Evolutionary conservation across 1,140 invertebrate species (phyloP).

Genomic region (Monomorium pharaonis): DNA sequence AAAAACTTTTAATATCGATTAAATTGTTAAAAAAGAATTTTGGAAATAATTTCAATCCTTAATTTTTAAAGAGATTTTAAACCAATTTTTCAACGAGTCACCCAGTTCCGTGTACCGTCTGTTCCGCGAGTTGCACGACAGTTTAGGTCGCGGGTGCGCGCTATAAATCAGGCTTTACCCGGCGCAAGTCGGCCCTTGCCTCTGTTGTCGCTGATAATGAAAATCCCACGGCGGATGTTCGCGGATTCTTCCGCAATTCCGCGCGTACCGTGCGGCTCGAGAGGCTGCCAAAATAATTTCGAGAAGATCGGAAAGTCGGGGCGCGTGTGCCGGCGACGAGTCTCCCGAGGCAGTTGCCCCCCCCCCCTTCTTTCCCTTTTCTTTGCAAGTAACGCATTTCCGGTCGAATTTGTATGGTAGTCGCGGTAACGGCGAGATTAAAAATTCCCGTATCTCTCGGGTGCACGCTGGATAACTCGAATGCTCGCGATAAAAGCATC

Average conservation of each 20-base stretch:
- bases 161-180: slow-evolving; percentile 52
- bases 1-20: neutral
- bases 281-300: slow-evolving; percentile 60
- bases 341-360: neutral
- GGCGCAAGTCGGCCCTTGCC: neutral
- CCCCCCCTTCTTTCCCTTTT: neutral
- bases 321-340: neutral
- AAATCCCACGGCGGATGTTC: slow-evolving; percentile 47
- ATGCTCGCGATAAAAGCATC: slow-evolving; percentile 16
- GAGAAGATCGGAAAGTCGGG: neutral
- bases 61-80: neutral
- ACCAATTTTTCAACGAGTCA: neutral
- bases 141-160: slow-evolving; percentile 35
- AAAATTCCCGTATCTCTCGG: slow-evolving; percentile 28
- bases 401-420: neutral
- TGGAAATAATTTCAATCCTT: no score
- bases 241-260: slow-evolving; percentile 49
- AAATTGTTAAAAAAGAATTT: neutral
- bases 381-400: neutral
- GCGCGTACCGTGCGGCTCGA: slow-evolving; percentile 31
- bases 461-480: neutral
- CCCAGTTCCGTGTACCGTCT: neutral
- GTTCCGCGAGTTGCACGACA: neutral
- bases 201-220: slow-evolving; percentile 48
- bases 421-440: slow-evolving; percentile 18